phyloP scores from a whole-genome alignment of 2,113 vertebrate species.

The Tyto alba region DNA sequence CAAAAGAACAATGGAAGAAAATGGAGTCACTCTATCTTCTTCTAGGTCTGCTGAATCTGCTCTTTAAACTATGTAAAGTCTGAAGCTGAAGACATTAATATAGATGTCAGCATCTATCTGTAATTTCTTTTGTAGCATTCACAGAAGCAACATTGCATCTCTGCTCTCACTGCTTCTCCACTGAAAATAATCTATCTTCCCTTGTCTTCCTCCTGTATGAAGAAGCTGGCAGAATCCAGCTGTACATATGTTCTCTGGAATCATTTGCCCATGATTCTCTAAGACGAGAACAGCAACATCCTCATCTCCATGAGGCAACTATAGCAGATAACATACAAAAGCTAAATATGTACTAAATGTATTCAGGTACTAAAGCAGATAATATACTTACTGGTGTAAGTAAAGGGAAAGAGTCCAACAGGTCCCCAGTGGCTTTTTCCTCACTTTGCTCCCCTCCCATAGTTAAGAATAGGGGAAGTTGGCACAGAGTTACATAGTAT shows the following conservation, averaged over 20 bases:
- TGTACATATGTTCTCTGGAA: not conserved
- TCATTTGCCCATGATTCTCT: not conserved
- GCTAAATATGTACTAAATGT: not conserved
- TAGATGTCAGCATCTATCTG: not conserved
- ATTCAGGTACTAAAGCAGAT: not conserved
- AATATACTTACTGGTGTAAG: not conserved
- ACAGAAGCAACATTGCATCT: not conserved
- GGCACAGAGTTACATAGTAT: not conserved
- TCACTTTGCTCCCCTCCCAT: not conserved
- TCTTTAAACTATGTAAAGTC: not conserved
- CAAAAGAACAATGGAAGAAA: not conserved
- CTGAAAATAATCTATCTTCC: not conserved
- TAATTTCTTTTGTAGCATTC: not conserved
- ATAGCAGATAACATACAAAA: not conserved
- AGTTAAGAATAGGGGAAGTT: not conserved
- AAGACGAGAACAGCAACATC: not conserved
- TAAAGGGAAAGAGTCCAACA: not conserved
- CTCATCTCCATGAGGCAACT: not conserved
- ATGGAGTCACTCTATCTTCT: not conserved
- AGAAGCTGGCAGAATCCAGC: not conserved
- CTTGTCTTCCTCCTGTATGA: not conserved
- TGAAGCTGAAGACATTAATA: not conserved
- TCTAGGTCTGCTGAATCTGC: not conserved
- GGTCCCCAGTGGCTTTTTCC: not conserved
- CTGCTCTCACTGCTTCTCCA: not conserved